Evolutionary conservation across 2,113 vertebrate species (phyloP).

Genomic region (Anoplopoma fimbria): DNA sequence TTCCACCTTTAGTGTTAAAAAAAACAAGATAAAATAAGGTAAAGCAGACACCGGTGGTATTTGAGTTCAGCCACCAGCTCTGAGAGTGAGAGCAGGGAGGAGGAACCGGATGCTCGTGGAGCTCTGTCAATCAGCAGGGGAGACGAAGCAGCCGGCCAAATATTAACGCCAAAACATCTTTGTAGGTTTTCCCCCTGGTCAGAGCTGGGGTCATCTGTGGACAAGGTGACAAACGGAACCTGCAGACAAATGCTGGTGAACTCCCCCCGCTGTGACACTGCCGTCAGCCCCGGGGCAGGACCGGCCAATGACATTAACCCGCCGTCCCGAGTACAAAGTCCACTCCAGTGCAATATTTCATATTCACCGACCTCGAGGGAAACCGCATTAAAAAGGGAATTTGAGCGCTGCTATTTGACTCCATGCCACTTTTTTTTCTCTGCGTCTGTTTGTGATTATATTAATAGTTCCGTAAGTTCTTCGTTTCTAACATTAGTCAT

Average conservation of each 20-base stretch:
- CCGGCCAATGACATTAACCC: slow-evolving; percentile 57
- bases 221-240: slow-evolving; percentile 66
- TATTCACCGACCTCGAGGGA: slow-evolving; percentile 63
- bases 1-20: slow-evolving; percentile 1
- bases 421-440: slow-evolving; percentile 15
- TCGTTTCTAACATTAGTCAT: slow-evolving; percentile 72
- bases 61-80: slow-evolving; percentile 16
- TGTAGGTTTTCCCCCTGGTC: slow-evolving; percentile 50
- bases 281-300: slow-evolving; percentile 52
- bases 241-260: slow-evolving; percentile 45
- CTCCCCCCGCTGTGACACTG: slow-evolving; percentile 30
- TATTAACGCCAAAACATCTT: slow-evolving; percentile 62
- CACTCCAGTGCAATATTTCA: slow-evolving; percentile 58
- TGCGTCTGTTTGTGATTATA: slow-evolving; percentile 78
- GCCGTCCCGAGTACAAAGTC: slow-evolving; percentile 45
- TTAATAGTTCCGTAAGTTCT: slow-evolving; percentile 75
- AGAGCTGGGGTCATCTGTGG: slow-evolving; percentile 51
- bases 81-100: neutral
- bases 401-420: slow-evolving; percentile 37
- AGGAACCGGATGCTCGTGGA: slow-evolving; percentile 18
- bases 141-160: slow-evolving; percentile 25
- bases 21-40: slow-evolving; percentile 2
- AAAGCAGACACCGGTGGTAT: slow-evolving; percentile 12
- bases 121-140: slow-evolving; percentile 57
- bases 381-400: slow-evolving; percentile 35